Percentiles rank a stretch among this genome's conserved stretches.
Evolutionary conservation across 2,113 vertebrate species (phyloP).

Genomic region (Lycocorax pyrrhopterus): DNA sequence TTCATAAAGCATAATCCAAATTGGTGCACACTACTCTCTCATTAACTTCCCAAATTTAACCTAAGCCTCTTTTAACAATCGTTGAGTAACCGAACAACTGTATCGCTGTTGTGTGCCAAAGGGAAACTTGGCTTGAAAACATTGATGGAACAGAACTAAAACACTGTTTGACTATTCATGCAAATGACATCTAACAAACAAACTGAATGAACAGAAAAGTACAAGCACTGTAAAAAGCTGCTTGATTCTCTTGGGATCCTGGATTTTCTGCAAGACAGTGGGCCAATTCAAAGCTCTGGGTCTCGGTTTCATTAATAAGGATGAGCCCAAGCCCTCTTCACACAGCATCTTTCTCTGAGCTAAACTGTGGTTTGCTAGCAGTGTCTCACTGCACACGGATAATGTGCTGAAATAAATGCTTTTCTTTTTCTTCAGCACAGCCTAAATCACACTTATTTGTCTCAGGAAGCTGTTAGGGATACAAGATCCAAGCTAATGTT

Average conservation of each 20-base stretch:
- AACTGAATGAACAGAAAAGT: constrained; percentile 39
- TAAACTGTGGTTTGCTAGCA: neutral
- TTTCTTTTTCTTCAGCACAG: neutral
- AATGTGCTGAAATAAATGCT: neutral
- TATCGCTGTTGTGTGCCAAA: neutral
- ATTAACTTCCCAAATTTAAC: constrained; percentile 35
- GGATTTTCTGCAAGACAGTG: constrained; percentile 8
- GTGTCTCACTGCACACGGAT: neutral
- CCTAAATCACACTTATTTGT: neutral
- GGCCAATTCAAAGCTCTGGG: constrained; percentile 9
- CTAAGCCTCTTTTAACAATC: constrained; percentile 42
- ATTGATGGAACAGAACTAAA: neutral
- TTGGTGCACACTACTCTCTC: neutral
- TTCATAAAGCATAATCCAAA: constrained; percentile 36
- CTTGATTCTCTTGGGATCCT: neutral
- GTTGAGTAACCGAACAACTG: neutral
- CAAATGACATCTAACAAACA: constrained; percentile 54
- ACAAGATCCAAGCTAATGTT: fast-evolving
- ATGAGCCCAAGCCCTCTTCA: neutral
- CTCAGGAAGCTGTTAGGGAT: neutral
- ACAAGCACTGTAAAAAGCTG: neutral
- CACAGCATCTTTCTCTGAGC: neutral
- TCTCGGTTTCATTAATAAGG: constrained; percentile 8
- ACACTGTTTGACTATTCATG: constrained; percentile 41
- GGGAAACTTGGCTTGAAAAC: constrained; percentile 21